Base-by-base conservation (phyloP, 2,888 invertebrate genomes). In the Heliconius sara region DNA sequence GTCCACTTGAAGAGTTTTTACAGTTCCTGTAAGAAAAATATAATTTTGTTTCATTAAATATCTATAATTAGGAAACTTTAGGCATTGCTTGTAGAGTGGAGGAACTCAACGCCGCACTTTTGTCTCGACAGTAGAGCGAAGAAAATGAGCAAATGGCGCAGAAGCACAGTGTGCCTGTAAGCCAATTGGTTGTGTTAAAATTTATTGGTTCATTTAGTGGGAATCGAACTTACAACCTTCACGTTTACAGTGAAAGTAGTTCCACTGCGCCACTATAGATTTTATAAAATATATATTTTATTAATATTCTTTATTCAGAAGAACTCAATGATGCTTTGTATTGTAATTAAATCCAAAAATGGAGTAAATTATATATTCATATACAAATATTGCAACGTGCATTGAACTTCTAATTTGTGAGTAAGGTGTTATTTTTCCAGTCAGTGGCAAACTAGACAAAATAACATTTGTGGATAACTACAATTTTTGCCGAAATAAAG, bases 1-100 rank as follows among this genome's bases (percentile, higher is more conserved):
- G 91, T 99, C 99, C 47, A 99, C 99, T 86, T 98, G 95, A 88
- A 99, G 96, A 0, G 99, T 99, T 95, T 99, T 99, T 79, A 99
- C 96, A 0, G 99, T 96, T 65, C 97, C 97, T 96, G 81, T 57
- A 60, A 71, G 77, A 70, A 7, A 70, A 43, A 19, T 70, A 65
- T 5, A 27, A 10, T 60, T 60, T 52, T 52, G 19, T 52, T 52
- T 52, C 52, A 7, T 47, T 47, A 6, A 47, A 16, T 16, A 47
- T 47, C 5, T 16, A 47, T 47, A 47, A 19, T 16, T 0, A 16
- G 16, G 6, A 47, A 47, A 47, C 47, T 47, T 5, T 5, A 47
- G 16, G 16, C 16, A 39, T 39, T 39, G 9, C 34, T 39, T 39
- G 16, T 47, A 16, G 16, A 16, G 6, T 47, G 60, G 10, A 25